Percentiles rank a stretch among this genome's conserved stretches.
These are phyloP conservation scores for Cheilosia scutellata DNA, from an alignment of 2,888 invertebrate genomes.

Conservation along the genomic window DNA sequence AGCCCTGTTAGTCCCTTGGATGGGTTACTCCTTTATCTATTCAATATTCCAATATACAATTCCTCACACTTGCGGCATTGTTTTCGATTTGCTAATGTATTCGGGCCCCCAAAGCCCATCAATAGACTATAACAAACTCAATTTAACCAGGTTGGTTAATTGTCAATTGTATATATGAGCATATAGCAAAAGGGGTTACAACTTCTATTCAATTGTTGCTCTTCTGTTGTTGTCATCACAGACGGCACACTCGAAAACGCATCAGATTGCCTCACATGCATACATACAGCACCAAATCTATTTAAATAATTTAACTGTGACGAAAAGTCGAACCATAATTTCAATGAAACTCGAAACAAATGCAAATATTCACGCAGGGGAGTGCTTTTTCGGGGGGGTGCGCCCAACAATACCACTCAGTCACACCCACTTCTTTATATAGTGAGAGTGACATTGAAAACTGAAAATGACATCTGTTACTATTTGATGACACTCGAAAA, in stretches of 20 bases:
- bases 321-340: slow-evolving; percentile 63
- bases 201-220: slow-evolving; percentile 57
- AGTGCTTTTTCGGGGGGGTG: slow-evolving; percentile 30
- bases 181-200: slow-evolving; percentile 2
- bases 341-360: slow-evolving; percentile 68
- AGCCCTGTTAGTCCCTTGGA: slow-evolving; percentile 20
- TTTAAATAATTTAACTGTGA: slow-evolving; percentile 67
- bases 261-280: not conserved
- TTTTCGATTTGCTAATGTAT: slow-evolving; percentile 68
- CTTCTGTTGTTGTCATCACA: slow-evolving; percentile 57
- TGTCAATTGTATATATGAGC: slow-evolving; percentile 51
- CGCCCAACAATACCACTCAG: slow-evolving; percentile 13
- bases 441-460: not conserved
- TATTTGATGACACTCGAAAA: slow-evolving; percentile 61
- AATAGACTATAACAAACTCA: slow-evolving; percentile 54
- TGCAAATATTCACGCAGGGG: slow-evolving; percentile 54
- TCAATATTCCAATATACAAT: slow-evolving; percentile 36
- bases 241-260: slow-evolving; percentile 2
- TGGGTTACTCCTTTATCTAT: slow-evolving; percentile 42
- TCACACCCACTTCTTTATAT: slow-evolving; percentile 49
- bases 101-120: slow-evolving; percentile 27
- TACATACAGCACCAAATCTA: slow-evolving; percentile 14
- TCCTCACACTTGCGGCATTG: slow-evolving; percentile 53
- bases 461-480: slow-evolving; percentile 72
- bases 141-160: slow-evolving; percentile 70